Percentiles rank a stretch among this genome's conserved stretches.
Conservation (phyloP, 1,140 invertebrate species). For the Polypedilum pembai region DNA sequence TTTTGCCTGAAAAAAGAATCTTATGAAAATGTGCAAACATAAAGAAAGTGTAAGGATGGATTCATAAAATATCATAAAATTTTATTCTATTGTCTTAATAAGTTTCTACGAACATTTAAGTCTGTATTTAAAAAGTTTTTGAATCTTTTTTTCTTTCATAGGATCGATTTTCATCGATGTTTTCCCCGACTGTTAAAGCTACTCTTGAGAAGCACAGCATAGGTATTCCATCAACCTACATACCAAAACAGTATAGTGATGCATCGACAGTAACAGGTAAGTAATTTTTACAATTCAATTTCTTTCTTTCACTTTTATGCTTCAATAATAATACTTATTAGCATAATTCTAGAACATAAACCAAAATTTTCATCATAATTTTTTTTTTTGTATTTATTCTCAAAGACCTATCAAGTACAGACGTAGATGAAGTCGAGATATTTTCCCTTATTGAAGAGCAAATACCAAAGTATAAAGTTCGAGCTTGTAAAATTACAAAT, state of each 20-base stretch:
- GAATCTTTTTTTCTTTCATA: not conserved
- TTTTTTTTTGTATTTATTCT: slow-evolving; percentile 42
- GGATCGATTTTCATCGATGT: slow-evolving; percentile 8
- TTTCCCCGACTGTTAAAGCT: slow-evolving; percentile 1
- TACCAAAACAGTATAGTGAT: slow-evolving; percentile 11
- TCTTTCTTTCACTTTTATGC: too few species aligned
- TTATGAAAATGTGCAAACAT: not conserved
- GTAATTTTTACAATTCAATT: not conserved
- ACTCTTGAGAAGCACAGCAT: not conserved
- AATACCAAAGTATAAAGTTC: slow-evolving; percentile 87
- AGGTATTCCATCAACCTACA: not conserved
- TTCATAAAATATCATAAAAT: too few species aligned
- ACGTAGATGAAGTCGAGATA: slow-evolving; percentile 87
- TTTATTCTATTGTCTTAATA: too few species aligned
- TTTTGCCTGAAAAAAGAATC: not conserved
- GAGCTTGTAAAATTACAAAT: slow-evolving; percentile 88
- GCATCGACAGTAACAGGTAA: slow-evolving; percentile 17
- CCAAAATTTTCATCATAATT: not conserved
- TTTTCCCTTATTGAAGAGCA: slow-evolving; percentile 90
- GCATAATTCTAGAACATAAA: too few species aligned
- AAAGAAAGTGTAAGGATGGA: not conserved
- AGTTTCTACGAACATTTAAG: too few species aligned
- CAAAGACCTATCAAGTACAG: slow-evolving; percentile 75
- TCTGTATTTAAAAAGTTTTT: too few species aligned
- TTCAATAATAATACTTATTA: too few species aligned